These are phyloP conservation scores for Umimayanthus kanabou DNA, from an alignment of 92 coral and sea anemone genomes.

Conservation along the genomic window DNA sequence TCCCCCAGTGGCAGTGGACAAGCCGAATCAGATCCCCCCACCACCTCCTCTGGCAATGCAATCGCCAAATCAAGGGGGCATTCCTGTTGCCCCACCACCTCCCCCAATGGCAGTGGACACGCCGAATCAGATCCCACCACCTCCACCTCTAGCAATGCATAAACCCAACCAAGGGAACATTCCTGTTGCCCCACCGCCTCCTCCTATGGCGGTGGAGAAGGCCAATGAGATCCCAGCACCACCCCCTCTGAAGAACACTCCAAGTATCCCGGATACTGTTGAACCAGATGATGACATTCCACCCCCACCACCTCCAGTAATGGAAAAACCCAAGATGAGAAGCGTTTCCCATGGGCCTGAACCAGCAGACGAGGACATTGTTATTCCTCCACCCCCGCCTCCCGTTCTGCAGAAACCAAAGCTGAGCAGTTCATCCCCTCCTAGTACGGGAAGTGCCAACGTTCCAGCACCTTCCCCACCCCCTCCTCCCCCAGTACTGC, in stretches of 20 bases:
- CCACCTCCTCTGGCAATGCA: slow-evolving; percentile 51
- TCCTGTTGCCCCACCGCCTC: slow-evolving; percentile 27
- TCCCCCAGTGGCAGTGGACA: slow-evolving; percentile 34
- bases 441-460: background rate
- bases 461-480: slow-evolving; percentile 47
- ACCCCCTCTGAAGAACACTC: slow-evolving; percentile 44
- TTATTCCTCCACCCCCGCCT: slow-evolving; percentile 60
- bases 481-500: slow-evolving; percentile 16
- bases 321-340: slow-evolving; percentile 56
- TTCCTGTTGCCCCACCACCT: slow-evolving; percentile 49
- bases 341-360: slow-evolving; percentile 36
- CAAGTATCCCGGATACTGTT: slow-evolving; percentile 50
- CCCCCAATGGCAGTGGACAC: slow-evolving; percentile 42
- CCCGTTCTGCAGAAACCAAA: slow-evolving; percentile 28
- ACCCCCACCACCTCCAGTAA: slow-evolving; percentile 77
- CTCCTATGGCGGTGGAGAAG: slow-evolving; percentile 7
- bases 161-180: slow-evolving; percentile 27
- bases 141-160: slow-evolving; percentile 52
- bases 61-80: slow-evolving; percentile 26
- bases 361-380: background rate
- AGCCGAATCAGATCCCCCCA: slow-evolving; percentile 26
- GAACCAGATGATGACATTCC: slow-evolving; percentile 49
- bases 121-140: slow-evolving; percentile 37
- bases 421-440: slow-evolving; percentile 1
- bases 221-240: slow-evolving; percentile 14